These are phyloP conservation scores for Tupaia tana DNA, from an alignment of 2,113 vertebrate species.

Conservation along the genomic window DNA sequence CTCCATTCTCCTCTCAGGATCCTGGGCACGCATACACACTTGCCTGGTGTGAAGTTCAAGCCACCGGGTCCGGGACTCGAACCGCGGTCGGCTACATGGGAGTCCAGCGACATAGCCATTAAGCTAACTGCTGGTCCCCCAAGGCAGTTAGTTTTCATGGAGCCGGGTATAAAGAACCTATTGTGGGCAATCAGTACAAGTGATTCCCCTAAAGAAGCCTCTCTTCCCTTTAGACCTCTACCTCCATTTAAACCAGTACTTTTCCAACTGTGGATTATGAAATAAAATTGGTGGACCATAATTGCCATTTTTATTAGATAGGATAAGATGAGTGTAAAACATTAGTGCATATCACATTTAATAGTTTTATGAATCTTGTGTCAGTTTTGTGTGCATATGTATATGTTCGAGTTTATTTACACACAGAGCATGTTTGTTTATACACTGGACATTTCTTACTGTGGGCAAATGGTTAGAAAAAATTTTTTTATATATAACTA, in stretches of 20 bases:
- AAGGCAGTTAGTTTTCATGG: background rate
- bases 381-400: background rate
- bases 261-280: background rate
- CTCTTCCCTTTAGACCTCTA: background rate
- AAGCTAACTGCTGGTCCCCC: no score
- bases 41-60: no score
- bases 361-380: background rate
- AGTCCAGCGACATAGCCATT: no score
- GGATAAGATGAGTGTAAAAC: background rate
- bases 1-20: no score
- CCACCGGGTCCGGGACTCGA: no score
- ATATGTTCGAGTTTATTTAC: no score
- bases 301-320: slow-evolving; percentile 37
- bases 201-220: background rate
- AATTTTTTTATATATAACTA: background rate
- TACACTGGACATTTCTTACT: background rate
- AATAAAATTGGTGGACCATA: background rate
- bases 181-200: background rate
- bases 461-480: background rate
- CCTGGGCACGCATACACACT: no score
- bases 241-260: background rate
- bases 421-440: no score
- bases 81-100: no score
- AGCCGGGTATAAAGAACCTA: background rate
- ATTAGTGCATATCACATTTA: background rate